These are phyloP conservation scores for Corydoras sp. DNA, from an alignment of 2,113 vertebrate genomes.

Conservation along the genomic window DNA sequence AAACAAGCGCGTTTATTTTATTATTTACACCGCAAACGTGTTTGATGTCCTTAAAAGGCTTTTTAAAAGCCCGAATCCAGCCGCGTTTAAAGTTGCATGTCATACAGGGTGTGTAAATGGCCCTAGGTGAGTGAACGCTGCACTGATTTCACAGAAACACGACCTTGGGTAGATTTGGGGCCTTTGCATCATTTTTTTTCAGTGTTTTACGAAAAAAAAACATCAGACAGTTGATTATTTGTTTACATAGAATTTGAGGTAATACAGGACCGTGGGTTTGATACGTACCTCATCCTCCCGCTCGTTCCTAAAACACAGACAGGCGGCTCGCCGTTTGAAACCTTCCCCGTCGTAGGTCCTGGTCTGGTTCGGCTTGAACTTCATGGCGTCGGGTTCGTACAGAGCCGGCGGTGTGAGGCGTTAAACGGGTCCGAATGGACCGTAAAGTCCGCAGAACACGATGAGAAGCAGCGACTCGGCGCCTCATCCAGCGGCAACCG, in stretches of 20 bases:
- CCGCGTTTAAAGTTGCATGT: no score
- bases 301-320: conserved; percentile 92
- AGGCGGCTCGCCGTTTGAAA: conserved; percentile 93
- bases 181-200: not conserved
- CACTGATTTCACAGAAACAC: not conserved
- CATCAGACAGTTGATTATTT: no score
- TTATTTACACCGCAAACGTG: no score
- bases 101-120: no score
- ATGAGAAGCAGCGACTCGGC: not conserved
- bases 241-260: no score
- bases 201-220: no score
- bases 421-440: conserved; percentile 8
- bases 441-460: not conserved
- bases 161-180: not conserved
- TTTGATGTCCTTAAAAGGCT: no score
- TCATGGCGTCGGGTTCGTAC: conserved; percentile 72
- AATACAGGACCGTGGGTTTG: no score
- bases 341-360: conserved; percentile 94
- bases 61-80: no score
- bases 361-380: conserved; percentile 97
- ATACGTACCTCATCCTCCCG: conserved; percentile 84
- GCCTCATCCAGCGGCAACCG: conserved; percentile 8
- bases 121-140: no score
- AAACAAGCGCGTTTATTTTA: no score
- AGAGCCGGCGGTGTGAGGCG: not conserved